A percentile compares a stretch with the other conserved stretches of the same genome.
Evolutionary conservation across 1,140 invertebrate genomes (phyloP).

Genomic region (Doryteuthis pealeii): DNA sequence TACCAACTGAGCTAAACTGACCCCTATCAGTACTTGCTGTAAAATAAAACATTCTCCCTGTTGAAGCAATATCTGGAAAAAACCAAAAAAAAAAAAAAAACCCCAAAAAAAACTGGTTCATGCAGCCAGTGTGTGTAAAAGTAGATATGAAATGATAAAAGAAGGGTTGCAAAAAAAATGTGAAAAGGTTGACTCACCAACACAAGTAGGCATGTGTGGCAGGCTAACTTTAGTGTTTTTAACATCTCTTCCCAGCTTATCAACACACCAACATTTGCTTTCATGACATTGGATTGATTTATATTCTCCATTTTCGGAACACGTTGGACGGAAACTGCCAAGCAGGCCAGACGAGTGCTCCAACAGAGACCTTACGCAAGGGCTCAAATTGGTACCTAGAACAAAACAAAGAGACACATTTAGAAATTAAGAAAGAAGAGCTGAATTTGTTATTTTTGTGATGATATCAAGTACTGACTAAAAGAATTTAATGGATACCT

Average conservation of each 20-base stretch:
- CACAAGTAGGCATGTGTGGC: constrained; percentile 31
- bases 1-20: no score
- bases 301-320: constrained; percentile 40
- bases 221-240: constrained; percentile 26
- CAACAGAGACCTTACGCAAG: constrained; percentile 42
- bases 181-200: constrained; percentile 16
- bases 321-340: constrained; percentile 38
- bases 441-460: neutral
- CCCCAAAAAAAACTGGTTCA: no score
- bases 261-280: constrained; percentile 44
- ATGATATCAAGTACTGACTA: no score
- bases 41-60: no score
- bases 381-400: constrained; percentile 43
- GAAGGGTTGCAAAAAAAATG: no score
- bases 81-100: no score
- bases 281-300: constrained; percentile 42
- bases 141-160: no score
- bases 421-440: neutral
- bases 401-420: constrained; percentile 19
- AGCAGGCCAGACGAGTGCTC: constrained; percentile 29
- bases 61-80: no score
- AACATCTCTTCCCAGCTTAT: constrained; percentile 25
- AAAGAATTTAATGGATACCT: no score
- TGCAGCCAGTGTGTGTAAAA: no score
- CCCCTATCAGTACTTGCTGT: no score